Conservation (phyloP, 2,113 vertebrate genomes). For the Pseudorectes ferrugineus region DNA sequence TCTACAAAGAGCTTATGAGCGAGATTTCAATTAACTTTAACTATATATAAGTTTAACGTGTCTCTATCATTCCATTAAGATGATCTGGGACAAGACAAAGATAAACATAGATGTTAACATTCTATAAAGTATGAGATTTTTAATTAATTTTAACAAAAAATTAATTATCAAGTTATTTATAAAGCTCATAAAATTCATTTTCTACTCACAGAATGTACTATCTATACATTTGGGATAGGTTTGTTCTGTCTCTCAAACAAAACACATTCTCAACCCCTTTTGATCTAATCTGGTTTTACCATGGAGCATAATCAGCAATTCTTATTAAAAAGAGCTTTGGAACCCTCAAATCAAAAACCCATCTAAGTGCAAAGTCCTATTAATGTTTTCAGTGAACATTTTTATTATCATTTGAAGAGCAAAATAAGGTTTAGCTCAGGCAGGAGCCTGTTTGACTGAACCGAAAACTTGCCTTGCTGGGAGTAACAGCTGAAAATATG, state of each 20-base stretch:
- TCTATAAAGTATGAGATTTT: background rate
- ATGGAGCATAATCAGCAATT: background rate
- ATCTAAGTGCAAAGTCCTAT: background rate
- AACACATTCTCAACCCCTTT: background rate
- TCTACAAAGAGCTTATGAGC: background rate
- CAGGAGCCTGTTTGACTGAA: background rate
- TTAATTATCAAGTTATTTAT: constrained; percentile 26
- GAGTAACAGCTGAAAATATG: background rate
- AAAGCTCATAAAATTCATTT: background rate
- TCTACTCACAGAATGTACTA: background rate
- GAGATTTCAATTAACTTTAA: constrained; percentile 45
- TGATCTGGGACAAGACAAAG: constrained; percentile 30
- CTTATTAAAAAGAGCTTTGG: background rate
- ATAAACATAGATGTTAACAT: constrained; percentile 11
- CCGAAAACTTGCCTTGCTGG: background rate
- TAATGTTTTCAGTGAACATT: background rate
- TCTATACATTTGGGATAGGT: background rate
- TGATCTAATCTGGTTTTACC: background rate
- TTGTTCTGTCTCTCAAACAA: background rate
- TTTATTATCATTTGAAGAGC: background rate
- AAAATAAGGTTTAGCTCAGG: background rate
- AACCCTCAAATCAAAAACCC: background rate
- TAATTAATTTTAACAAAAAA: constrained; percentile 12
- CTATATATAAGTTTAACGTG: background rate
- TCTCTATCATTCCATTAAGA: background rate